A percentile compares a stretch with the other conserved stretches of the same genome.
Evolutionary conservation across 2,797 vertebrate genomes (phyloP).

Genomic region (Eulemur albifrons): DNA sequence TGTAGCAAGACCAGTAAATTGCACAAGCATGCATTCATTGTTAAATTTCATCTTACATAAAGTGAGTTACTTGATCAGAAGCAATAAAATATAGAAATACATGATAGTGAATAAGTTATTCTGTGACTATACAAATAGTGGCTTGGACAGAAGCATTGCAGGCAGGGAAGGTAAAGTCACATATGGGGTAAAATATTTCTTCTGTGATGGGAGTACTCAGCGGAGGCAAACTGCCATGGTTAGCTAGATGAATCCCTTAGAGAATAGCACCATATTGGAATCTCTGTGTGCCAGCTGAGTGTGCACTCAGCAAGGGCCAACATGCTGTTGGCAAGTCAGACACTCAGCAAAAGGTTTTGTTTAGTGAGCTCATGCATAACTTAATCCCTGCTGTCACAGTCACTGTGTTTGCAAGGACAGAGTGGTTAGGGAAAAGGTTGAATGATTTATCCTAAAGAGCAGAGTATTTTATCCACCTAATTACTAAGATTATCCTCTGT

Average conservation of each 20-base stretch:
- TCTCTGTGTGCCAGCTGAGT: not conserved
- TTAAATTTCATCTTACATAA: not conserved
- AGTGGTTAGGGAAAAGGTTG: not conserved
- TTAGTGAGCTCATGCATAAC: not conserved
- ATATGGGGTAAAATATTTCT: not conserved
- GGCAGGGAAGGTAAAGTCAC: not conserved
- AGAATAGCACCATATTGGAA: not conserved
- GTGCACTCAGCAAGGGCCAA: not conserved
- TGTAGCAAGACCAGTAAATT: not conserved
- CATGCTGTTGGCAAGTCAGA: not conserved
- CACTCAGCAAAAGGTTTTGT: not conserved
- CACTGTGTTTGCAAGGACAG: not conserved
- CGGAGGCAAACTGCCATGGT: not conserved
- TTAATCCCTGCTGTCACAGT: not conserved
- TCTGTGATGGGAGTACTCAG: not conserved
- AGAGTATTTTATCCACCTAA: not conserved
- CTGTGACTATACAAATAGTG: not conserved
- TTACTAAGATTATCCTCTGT: not conserved
- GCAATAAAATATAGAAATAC: not conserved
- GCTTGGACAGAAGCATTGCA: not conserved
- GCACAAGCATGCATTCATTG: not conserved
- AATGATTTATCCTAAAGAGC: not conserved
- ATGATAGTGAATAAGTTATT: not conserved
- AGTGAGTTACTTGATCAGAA: not conserved
- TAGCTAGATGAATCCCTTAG: not conserved